These are phyloP conservation scores for Pemphigus obesinymphae DNA, from an alignment of 1,140 invertebrate genomes.

Conservation along the genomic window DNA sequence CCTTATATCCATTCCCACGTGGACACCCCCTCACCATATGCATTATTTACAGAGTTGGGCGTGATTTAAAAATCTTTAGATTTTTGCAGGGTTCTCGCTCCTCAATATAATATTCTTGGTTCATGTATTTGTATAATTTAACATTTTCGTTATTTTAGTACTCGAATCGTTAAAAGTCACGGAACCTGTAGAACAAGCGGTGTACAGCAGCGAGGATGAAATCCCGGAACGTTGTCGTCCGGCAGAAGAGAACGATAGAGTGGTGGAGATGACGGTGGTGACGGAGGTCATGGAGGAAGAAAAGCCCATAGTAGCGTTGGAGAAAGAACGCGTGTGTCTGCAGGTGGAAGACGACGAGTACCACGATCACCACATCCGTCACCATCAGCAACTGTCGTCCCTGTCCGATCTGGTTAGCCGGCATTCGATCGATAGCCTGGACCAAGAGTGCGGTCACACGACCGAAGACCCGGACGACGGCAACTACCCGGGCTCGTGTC, in stretches of 20 bases:
- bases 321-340: constrained; percentile 21
- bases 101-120: no score
- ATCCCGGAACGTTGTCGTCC: background rate
- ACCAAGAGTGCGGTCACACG: background rate
- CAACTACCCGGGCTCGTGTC: constrained; percentile 54
- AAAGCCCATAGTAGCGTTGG: constrained; percentile 24
- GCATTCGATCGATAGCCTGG: constrained; percentile 29
- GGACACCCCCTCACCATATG: no score
- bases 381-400: constrained; percentile 9
- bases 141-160: background rate
- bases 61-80: no score
- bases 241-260: background rate
- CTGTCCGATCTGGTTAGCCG: constrained; percentile 17
- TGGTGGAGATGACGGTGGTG: background rate
- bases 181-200: background rate
- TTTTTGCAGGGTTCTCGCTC: no score
- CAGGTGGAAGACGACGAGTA: background rate
- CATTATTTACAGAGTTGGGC: no score
- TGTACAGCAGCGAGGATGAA: background rate
- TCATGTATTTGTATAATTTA: no score
- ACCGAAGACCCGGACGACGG: constrained; percentile 47
- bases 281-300: background rate
- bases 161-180: background rate
- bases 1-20: no score
- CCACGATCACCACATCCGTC: background rate